Evolutionary conservation across 1,140 invertebrate species (phyloP).

Genomic region (Macrocentrus cingulum): DNA sequence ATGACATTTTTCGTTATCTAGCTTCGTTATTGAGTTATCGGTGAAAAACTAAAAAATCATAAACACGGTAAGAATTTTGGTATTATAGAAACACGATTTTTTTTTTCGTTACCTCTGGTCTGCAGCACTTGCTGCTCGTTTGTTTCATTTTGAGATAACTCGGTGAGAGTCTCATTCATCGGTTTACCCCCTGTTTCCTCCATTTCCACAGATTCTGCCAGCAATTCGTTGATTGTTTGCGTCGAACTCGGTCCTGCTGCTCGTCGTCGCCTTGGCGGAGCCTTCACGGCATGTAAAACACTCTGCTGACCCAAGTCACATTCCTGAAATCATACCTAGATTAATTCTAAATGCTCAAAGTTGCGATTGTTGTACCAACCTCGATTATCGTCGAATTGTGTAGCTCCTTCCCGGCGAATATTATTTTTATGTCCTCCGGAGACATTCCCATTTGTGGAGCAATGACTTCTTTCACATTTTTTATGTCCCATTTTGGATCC

Average conservation of each 20-base stretch:
- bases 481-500: conserved; percentile 75
- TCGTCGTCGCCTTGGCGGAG: conserved; percentile 42
- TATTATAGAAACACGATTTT: too few relatives aligned
- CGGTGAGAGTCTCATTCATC: conserved; percentile 68
- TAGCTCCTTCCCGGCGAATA: conserved; percentile 83
- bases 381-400: conserved; percentile 72
- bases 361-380: conserved; percentile 49
- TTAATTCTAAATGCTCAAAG: neutral
- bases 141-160: conserved; percentile 53
- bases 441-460: conserved; percentile 69
- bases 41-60: too few relatives aligned
- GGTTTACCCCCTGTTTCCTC: conserved; percentile 62
- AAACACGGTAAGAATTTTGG: too few relatives aligned
- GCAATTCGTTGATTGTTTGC: conserved; percentile 42
- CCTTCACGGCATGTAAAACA: conserved; percentile 73
- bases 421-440: conserved; percentile 76
- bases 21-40: too few relatives aligned
- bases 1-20: too few relatives aligned
- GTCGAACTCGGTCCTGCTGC: conserved; percentile 24
- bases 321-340: conserved; percentile 58
- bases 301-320: conserved; percentile 84
- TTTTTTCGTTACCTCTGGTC: neutral
- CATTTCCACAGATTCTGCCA: conserved; percentile 38
- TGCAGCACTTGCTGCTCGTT: conserved; percentile 36
- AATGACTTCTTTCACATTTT: conserved; percentile 73